Base-by-base conservation (phyloP, 2,888 invertebrate genomes). In the Diogma glabrata region DNA sequence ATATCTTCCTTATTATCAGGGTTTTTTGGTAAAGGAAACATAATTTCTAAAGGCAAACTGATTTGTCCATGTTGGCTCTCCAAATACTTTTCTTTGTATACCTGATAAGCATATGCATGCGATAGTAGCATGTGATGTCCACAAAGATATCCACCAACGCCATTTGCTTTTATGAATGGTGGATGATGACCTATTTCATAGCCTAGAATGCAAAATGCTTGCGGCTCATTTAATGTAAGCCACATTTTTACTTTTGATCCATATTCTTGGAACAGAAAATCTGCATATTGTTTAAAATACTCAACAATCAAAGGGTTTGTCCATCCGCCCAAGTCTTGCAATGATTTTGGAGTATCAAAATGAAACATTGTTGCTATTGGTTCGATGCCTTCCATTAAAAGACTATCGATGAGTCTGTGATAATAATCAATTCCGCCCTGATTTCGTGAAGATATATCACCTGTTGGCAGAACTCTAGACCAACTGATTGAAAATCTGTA, bases 151-250 rank as follows among this genome's bases (percentile, higher is more conserved):
- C 71, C 72, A 3, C 70, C 75, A 6, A 72, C 58, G 30, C 72
- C 75, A 3, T 71, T 64, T 1, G 67, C 61, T 43, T 71, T 65
- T 2, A 73, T 50, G 4, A 64, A 4, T 9, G 38, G 38, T 17
- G 38, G 67, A 53, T 62, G 63, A 0, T 60, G 58, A 0, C 51
- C 57, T 2, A 45, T 50, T 1, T 76, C 76, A 59, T 81, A 79
- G 0, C 74, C 75, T 17, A 62, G 58, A 2, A 58, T 61, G 49
- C 71, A 72, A 36, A 67, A 65, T 53, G 69, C 65, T 53, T 62
- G 64, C 0, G 77, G 77, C 56, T 79, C 79, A 57, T 80, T 79
- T 52, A 78, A 72, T 0, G 79, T 79, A 10, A 77, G 72, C 75
- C 77, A 79, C 7, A 72, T 72, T 57, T 76, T 73, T 0, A 63